Evolutionary conservation across 2,888 invertebrate species (phyloP).

Genomic region (Alsophila aescularia): DNA sequence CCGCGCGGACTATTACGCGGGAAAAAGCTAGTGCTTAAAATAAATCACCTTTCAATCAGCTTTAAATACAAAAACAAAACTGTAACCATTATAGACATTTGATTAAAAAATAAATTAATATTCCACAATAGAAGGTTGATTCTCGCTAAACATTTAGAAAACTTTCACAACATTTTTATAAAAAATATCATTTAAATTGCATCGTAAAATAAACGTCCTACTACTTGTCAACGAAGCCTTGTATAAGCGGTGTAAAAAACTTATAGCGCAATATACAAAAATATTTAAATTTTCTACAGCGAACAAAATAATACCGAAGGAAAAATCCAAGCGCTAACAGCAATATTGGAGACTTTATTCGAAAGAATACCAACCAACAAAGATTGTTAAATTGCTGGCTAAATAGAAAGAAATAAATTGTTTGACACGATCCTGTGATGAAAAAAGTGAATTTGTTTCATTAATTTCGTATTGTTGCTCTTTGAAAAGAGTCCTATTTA

Average conservation of each 20-base stretch:
- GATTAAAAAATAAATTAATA: too few species aligned
- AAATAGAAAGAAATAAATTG: conserved; percentile 33
- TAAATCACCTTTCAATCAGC: too few species aligned
- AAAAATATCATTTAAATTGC: conserved; percentile 15
- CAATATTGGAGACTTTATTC: conserved; percentile 45
- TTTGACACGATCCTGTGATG: conserved; percentile 26
- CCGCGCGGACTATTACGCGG: too few species aligned
- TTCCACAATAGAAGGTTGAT: too few species aligned
- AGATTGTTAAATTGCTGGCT: conserved; percentile 43
- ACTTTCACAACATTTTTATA: not conserved
- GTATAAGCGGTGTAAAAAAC: conserved; percentile 52
- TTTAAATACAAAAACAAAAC: too few species aligned
- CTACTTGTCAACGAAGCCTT: conserved; percentile 31
- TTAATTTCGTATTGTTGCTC: conserved; percentile 23
- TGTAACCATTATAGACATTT: too few species aligned
- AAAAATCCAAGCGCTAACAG: conserved; percentile 40
- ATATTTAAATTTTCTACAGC: conserved; percentile 50
- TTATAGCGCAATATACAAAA: conserved; percentile 49
- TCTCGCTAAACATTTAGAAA: not conserved
- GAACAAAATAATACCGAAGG: conserved; percentile 47
- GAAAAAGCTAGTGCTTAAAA: too few species aligned
- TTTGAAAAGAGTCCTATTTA: conserved; percentile 5
- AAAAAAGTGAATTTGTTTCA: conserved; percentile 14
- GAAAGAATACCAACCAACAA: conserved; percentile 35
- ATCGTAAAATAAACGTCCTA: conserved; percentile 29